phyloP scores from a whole-genome alignment of 1,140 invertebrate species.

The Heliconius melpomene region DNA sequence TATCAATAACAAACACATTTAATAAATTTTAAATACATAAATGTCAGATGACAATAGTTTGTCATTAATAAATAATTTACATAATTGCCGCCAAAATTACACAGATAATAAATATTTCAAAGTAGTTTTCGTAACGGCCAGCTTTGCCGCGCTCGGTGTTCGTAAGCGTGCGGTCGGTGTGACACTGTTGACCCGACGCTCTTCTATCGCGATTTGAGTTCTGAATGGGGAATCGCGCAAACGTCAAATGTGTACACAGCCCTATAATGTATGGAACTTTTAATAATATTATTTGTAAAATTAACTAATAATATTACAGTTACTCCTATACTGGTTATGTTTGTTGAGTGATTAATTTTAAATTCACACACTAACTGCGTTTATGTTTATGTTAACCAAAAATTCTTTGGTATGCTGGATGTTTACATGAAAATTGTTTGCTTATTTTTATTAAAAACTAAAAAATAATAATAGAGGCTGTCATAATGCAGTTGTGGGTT shows the following conservation, averaged over 20 bases:
- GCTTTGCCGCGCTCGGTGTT: conserved; percentile 33
- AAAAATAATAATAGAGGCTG: no score
- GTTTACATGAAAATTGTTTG: no score
- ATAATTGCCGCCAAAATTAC: neutral
- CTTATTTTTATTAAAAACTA: no score
- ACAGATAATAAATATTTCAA: conserved; percentile 9
- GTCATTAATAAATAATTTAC: neutral
- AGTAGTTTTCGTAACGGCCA: neutral
- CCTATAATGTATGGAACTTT: neutral
- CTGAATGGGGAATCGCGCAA: conserved; percentile 48
- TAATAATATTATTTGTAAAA: neutral
- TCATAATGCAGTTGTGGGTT: no score
- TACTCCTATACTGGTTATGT: no score
- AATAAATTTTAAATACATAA: neutral
- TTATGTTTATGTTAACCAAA: neutral
- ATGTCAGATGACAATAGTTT: neutral
- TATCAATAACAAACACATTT: neutral
- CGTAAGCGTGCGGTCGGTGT: conserved; percentile 45
- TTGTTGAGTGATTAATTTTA: neutral
- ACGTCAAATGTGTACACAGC: conserved; percentile 24
- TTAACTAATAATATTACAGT: neutral
- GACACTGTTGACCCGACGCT: conserved; percentile 56
- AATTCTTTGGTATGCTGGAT: neutral
- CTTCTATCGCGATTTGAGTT: conserved; percentile 52
- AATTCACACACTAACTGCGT: neutral